These are phyloP conservation scores for Antigone vipio DNA, from an alignment of 2,113 vertebrate species.

Conservation along the genomic window DNA sequence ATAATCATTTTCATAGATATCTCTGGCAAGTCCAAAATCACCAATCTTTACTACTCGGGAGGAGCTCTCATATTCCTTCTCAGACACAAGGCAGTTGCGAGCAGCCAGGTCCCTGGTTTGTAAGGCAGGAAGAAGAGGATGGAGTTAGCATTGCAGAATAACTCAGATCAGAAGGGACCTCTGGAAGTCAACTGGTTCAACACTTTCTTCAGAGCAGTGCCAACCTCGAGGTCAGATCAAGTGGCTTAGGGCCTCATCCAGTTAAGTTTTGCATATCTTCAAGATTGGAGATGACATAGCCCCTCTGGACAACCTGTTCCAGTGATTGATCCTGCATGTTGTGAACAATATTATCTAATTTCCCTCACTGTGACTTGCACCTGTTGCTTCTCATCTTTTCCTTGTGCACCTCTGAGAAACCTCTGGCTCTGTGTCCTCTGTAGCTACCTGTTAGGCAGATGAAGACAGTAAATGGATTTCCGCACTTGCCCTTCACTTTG, in stretches of 20 bases:
- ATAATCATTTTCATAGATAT: slow-evolving; percentile 82
- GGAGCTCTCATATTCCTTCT: slow-evolving; percentile 61
- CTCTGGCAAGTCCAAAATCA: slow-evolving; percentile 81
- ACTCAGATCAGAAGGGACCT: not conserved
- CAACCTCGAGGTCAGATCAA: not conserved
- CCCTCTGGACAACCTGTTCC: not conserved
- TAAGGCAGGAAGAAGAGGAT: not conserved
- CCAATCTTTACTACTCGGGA: slow-evolving; percentile 75
- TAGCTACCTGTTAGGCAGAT: not conserved
- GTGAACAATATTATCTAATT: not conserved
- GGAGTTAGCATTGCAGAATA: not conserved
- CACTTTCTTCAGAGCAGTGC: not conserved
- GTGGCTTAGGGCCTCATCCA: not conserved
- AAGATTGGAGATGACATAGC: not conserved
- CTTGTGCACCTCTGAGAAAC: not conserved
- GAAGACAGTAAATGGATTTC: not conserved
- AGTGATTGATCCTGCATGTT: not conserved
- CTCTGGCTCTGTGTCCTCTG: not conserved
- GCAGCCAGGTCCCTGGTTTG: slow-evolving; percentile 77
- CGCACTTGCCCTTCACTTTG: not conserved
- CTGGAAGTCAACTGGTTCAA: not conserved
- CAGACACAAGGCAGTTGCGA: slow-evolving; percentile 82
- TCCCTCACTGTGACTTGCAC: not conserved
- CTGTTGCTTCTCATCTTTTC: not conserved
- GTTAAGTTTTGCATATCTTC: not conserved